A percentile compares a stretch with the other conserved stretches of the same genome.
phyloP scores from a whole-genome alignment of 2,888 invertebrate genomes.

The Spodoptera littoralis region DNA sequence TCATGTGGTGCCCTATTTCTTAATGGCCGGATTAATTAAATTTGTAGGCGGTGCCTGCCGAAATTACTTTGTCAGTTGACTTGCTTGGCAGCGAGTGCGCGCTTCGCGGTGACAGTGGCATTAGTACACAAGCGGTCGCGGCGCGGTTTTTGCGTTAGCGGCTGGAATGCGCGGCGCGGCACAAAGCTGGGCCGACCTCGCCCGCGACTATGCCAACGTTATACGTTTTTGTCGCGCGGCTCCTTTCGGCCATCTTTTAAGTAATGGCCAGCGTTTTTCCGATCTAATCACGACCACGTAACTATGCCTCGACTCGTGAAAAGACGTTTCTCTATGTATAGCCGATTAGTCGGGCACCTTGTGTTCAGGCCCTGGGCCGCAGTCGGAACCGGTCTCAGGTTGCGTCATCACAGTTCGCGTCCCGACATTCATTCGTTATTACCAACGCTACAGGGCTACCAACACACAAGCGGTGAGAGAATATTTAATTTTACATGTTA shows the following conservation, averaged over 20 bases:
- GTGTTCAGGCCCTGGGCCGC: neutral
- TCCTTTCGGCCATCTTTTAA: conserved; percentile 74
- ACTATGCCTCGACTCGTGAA: conserved; percentile 62
- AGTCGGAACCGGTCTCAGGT: conserved; percentile 56
- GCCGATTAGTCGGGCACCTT: no score
- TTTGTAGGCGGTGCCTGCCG: no score
- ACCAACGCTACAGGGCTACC: conserved; percentile 9
- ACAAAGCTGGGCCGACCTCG: conserved; percentile 58
- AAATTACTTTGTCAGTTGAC: no score
- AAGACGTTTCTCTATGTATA: conserved; percentile 66
- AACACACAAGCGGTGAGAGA: neutral
- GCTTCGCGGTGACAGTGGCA: conserved; percentile 2
- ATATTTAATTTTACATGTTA: neutral
- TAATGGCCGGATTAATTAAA: no score
- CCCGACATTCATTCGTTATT: conserved; percentile 31
- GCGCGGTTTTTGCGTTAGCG: conserved; percentile 35
- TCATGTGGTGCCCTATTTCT: no score
- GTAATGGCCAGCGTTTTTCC: conserved; percentile 77
- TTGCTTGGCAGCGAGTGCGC: no score
- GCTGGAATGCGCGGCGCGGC: conserved; percentile 46
- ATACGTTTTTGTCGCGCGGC: conserved; percentile 76
- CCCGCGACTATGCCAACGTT: conserved; percentile 62
- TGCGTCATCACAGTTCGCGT: conserved; percentile 31
- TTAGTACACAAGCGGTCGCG: conserved; percentile 29
- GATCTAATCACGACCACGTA: conserved; percentile 70